Evolutionary conservation across 2,888 invertebrate genomes (phyloP).

Genomic region (Eucera pruinosa): DNA sequence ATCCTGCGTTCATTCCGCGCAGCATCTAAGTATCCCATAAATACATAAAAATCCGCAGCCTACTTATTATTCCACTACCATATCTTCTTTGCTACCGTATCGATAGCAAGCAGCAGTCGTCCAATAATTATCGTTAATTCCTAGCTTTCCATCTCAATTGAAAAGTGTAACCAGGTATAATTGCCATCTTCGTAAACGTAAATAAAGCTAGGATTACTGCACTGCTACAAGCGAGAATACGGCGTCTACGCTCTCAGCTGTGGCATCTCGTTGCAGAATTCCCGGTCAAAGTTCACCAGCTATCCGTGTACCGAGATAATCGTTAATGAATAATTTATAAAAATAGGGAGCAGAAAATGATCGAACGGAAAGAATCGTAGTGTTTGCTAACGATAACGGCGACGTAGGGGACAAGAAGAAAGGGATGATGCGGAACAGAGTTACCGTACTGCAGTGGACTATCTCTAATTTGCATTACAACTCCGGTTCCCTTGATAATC

Average conservation of each 20-base stretch:
- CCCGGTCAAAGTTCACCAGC: no score
- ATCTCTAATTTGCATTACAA: slow-evolving; percentile 52
- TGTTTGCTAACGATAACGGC: background rate
- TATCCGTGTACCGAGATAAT: background rate
- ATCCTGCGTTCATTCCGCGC: no score
- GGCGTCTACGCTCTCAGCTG: background rate
- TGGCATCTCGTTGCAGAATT: background rate
- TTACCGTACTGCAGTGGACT: slow-evolving; percentile 10
- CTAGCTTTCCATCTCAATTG: no score
- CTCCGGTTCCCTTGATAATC: slow-evolving; percentile 51
- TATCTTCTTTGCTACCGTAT: no score
- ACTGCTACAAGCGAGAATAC: background rate
- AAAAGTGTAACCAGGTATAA: no score
- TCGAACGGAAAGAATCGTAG: background rate
- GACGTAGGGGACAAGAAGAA: background rate
- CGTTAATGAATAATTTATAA: background rate
- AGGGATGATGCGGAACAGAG: slow-evolving; percentile 10
- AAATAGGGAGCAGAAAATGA: background rate
- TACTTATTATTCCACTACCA: no score
- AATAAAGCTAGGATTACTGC: no score
- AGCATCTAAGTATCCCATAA: no score
- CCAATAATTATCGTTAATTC: no score
- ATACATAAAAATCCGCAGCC: no score
- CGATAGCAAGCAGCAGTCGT: no score
- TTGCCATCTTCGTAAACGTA: no score